phyloP scores from a whole-genome alignment of 2,113 vertebrate species.

The Hemicordylus capensis region DNA sequence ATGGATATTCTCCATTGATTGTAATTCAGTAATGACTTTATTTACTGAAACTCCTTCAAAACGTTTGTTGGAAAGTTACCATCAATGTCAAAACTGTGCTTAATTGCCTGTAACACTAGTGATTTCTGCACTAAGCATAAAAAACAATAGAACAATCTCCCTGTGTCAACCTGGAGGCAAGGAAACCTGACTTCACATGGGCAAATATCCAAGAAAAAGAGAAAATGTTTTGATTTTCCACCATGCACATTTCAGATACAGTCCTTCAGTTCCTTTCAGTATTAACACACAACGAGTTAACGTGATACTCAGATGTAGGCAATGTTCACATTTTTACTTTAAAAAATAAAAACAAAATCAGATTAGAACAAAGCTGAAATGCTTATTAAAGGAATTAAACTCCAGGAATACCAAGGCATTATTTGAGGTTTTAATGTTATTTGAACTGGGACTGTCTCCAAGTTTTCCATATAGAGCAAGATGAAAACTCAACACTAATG shows the following conservation, averaged over 20 bases:
- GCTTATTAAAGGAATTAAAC: neutral
- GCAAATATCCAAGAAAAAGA: neutral
- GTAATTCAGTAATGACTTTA: neutral
- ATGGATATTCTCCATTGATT: neutral
- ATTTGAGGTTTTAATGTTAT: slow-evolving; percentile 5
- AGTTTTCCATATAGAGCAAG: neutral
- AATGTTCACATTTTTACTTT: neutral
- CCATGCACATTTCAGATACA: neutral
- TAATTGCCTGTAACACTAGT: slow-evolving; percentile 7
- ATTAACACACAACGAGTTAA: neutral
- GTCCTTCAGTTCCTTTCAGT: slow-evolving; percentile 3
- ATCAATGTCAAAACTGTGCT: slow-evolving; percentile 4
- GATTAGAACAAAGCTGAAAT: slow-evolving; percentile 10
- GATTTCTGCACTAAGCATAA: slow-evolving; percentile 9
- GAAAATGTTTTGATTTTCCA: slow-evolving; percentile 5
- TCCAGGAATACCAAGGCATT: neutral
- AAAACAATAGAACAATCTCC: slow-evolving; percentile 15
- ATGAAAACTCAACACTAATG: neutral
- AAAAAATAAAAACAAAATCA: neutral
- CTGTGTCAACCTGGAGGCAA: neutral
- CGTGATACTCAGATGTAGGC: neutral
- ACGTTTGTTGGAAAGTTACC: slow-evolving; percentile 26
- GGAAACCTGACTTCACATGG: neutral
- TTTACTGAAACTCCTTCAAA: slow-evolving; percentile 21
- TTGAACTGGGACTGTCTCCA: neutral